Percentiles rank a stretch among this genome's conserved stretches.
Evolutionary conservation across 1,140 invertebrate genomes (phyloP).

Genomic region (Drosophila sproati): DNA sequence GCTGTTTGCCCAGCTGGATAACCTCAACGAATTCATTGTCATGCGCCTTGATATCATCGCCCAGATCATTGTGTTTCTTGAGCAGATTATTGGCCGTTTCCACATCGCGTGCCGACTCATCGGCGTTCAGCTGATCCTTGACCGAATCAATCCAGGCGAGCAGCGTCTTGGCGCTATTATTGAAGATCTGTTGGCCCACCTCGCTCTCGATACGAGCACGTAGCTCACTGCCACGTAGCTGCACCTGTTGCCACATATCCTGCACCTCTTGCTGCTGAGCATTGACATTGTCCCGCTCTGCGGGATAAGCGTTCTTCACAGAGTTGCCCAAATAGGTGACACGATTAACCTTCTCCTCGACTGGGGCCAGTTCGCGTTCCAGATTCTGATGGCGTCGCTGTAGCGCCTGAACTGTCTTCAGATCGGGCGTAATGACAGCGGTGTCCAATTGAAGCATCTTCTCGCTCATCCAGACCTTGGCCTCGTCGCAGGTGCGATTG

Average conservation of each 20-base stretch:
- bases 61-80: slow-evolving; percentile 96
- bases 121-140: slow-evolving; percentile 92
- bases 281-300: slow-evolving; percentile 94
- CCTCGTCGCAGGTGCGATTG: slow-evolving; percentile 96
- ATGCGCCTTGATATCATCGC: slow-evolving; percentile 96
- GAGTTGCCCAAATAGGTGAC: slow-evolving; percentile 92
- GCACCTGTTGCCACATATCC: slow-evolving; percentile 94
- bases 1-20: slow-evolving; percentile 90
- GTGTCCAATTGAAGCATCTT: slow-evolving; percentile 94
- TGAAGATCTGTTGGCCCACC: slow-evolving; percentile 97
- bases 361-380: slow-evolving; percentile 94
- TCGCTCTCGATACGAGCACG: slow-evolving; percentile 94
- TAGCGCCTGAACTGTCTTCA: slow-evolving; percentile 95
- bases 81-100: slow-evolving; percentile 95
- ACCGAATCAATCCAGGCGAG: slow-evolving; percentile 91
- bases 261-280: slow-evolving; percentile 93
- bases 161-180: slow-evolving; percentile 92
- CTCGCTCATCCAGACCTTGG: slow-evolving; percentile 96
- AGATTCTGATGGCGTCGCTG: slow-evolving; percentile 95
- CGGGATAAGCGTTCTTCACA: slow-evolving; percentile 96
- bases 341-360: slow-evolving; percentile 94
- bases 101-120: slow-evolving; percentile 93
- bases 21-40: slow-evolving; percentile 90
- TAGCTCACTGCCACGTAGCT: slow-evolving; percentile 92
- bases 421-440: slow-evolving; percentile 91